Conservation (phyloP, 2,113 vertebrate genomes). For the Sander lucioperca region DNA sequence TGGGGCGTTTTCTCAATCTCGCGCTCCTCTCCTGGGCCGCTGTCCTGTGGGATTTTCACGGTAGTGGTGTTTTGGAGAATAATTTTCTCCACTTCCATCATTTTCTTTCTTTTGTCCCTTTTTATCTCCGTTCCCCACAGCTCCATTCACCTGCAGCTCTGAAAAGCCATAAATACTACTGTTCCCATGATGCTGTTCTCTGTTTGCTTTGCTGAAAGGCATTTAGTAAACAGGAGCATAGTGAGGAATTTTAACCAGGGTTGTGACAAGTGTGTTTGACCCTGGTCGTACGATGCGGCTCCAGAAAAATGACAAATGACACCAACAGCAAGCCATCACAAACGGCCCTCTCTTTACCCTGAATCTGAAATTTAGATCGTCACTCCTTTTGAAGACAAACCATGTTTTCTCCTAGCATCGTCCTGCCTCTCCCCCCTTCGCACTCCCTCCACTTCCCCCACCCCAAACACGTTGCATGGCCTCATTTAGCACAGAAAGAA, state of each 20-base stretch:
- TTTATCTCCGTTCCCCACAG: constrained; percentile 17
- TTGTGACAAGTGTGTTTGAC: constrained; percentile 47
- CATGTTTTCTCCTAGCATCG: constrained; percentile 35
- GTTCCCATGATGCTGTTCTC: constrained; percentile 44
- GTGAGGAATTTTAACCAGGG: constrained; percentile 53
- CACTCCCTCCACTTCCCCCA: background rate
- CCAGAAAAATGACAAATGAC: constrained; percentile 50
- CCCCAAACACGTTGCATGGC: constrained; percentile 46
- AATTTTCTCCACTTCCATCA: constrained; percentile 19
- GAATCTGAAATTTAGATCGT: constrained; percentile 53
- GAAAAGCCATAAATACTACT: constrained; percentile 13
- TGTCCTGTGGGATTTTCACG: constrained; percentile 34
- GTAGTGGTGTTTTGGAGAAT: constrained; percentile 9
- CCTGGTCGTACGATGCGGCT: constrained; percentile 24
- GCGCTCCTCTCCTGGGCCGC: background rate
- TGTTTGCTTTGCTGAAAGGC: constrained; percentile 55
- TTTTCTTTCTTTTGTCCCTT: background rate
- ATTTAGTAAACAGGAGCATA: constrained; percentile 36
- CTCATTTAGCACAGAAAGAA: constrained; percentile 65
- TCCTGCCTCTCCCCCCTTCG: background rate
- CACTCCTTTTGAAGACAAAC: constrained; percentile 49
- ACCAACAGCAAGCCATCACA: constrained; percentile 16
- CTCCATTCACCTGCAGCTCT: constrained; percentile 42
- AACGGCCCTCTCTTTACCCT: constrained; percentile 4
- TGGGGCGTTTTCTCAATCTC: constrained; percentile 45